Evolutionary conservation across 2,797 vertebrate species (phyloP).

Genomic region (Acrocephalus scirpaceus): DNA sequence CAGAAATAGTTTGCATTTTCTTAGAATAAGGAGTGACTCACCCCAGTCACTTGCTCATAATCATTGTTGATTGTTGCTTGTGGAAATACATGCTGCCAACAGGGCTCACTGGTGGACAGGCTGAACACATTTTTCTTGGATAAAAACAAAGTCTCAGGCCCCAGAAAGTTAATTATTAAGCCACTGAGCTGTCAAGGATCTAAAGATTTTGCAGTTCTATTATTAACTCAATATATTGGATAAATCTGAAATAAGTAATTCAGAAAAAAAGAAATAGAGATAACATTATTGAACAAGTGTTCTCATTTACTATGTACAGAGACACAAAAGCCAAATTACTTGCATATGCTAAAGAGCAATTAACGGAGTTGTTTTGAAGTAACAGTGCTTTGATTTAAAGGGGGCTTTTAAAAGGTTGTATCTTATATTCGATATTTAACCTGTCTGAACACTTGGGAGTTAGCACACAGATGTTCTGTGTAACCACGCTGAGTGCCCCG

Average conservation of each 20-base stretch:
- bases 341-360: background rate
- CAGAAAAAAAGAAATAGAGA: background rate
- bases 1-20: conserved; percentile 55
- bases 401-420: background rate
- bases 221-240: background rate
- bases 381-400: background rate
- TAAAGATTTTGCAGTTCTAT: background rate
- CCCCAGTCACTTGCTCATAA: conserved; percentile 31
- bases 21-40: conserved; percentile 58
- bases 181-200: conserved; percentile 5
- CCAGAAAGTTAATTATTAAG: conserved; percentile 44
- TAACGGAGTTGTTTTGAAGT: background rate
- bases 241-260: background rate
- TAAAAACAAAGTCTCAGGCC: background rate
- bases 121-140: conserved; percentile 25
- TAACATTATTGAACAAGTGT: background rate
- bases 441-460: rapidly evolving
- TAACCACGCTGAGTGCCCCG: rapidly evolving
- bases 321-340: background rate
- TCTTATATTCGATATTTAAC: background rate
- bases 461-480: rapidly evolving
- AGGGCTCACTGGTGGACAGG: background rate
- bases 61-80: background rate
- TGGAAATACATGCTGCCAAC: conserved; percentile 23
- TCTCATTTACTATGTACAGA: background rate